Evolutionary conservation across 2,113 vertebrate genomes (phyloP).

Genomic region (Pandion haliaetus): DNA sequence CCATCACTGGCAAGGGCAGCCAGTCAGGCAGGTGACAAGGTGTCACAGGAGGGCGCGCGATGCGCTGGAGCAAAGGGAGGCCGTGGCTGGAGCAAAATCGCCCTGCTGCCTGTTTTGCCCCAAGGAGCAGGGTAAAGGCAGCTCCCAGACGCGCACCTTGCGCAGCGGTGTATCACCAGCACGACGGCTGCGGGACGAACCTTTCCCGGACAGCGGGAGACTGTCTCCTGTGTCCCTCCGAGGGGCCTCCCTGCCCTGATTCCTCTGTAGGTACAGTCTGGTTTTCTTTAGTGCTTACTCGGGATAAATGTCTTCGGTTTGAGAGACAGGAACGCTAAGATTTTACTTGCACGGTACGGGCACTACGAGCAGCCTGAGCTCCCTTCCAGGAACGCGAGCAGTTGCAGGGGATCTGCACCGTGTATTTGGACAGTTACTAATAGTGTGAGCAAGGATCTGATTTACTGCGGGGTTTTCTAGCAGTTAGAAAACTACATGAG

Average conservation of each 20-base stretch:
- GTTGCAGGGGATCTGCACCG: not conserved
- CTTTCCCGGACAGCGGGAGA: not conserved
- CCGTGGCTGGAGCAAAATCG: fast-evolving
- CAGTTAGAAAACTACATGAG: not conserved
- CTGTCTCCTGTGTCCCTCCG: not conserved
- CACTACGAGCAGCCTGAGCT: not conserved
- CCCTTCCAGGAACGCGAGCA: not conserved
- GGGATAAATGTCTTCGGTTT: not conserved
- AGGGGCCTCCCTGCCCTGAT: not conserved
- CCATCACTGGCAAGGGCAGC: not conserved
- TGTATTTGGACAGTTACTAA: not conserved
- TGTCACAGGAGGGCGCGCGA: not conserved
- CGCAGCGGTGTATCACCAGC: fast-evolving
- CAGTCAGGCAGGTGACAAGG: not conserved
- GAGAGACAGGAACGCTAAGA: not conserved
- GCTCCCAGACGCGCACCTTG: not conserved
- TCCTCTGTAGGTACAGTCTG: not conserved
- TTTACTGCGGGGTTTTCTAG: not conserved
- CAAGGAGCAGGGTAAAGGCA: not conserved
- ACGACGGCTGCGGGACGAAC: not conserved
- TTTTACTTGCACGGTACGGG: not conserved
- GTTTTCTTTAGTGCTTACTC: not conserved
- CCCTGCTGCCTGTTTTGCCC: not conserved
- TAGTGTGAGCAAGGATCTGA: not conserved
- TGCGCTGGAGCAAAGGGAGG: not conserved